A percentile compares a stretch with the other conserved stretches of the same genome.
Conservation (phyloP, 2,797 vertebrate species). For the Numenius phaeopus region DNA sequence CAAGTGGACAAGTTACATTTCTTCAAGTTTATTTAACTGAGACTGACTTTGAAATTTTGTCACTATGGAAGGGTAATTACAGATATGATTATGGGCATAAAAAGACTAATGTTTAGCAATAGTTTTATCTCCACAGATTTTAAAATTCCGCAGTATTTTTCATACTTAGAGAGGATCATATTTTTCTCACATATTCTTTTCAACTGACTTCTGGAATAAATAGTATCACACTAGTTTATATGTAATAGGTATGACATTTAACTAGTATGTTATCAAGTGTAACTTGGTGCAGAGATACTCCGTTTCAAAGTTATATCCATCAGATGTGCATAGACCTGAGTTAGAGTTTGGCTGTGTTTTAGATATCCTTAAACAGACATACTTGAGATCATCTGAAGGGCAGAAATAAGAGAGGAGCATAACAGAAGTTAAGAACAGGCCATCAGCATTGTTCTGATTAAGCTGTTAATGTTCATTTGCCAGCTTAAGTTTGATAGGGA, state of each 20-base stretch:
- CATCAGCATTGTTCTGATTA: background rate
- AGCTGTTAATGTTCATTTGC: background rate
- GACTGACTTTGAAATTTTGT: constrained; percentile 17
- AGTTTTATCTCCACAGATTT: background rate
- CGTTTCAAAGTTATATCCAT: background rate
- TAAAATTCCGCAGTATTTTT: background rate
- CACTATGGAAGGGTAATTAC: background rate
- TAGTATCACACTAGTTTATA: background rate
- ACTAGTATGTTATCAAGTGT: background rate
- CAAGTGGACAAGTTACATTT: background rate
- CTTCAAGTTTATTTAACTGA: background rate
- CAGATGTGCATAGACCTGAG: background rate
- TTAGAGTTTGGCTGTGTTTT: background rate
- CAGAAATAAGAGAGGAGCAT: background rate
- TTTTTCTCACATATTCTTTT: background rate
- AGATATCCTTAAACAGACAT: background rate
- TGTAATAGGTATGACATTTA: background rate
- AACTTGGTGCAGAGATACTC: background rate
- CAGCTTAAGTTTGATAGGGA: background rate
- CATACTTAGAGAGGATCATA: background rate
- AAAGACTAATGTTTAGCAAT: background rate
- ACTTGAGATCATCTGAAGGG: background rate
- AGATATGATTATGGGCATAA: background rate
- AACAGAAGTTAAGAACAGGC: background rate
- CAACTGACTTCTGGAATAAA: background rate